Evolutionary conservation across 2,113 vertebrate genomes (phyloP).

Genomic region (Heterotis niloticus): DNA sequence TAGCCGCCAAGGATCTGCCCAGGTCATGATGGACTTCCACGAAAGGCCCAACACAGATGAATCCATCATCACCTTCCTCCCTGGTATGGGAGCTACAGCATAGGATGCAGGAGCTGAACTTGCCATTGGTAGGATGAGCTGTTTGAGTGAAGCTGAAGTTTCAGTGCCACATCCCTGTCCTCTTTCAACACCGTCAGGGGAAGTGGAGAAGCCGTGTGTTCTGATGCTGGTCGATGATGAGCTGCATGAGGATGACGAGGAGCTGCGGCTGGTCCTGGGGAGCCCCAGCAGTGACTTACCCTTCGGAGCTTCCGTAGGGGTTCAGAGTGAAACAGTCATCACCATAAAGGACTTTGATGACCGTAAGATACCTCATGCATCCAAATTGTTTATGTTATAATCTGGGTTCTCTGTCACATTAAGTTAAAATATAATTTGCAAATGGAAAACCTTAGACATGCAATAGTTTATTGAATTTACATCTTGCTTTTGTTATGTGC

Average conservation of each 20-base stretch:
- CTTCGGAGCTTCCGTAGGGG: slow-evolving; percentile 81
- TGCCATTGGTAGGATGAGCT: neutral
- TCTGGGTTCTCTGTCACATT: neutral
- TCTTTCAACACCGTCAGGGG: slow-evolving; percentile 64
- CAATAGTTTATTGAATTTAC: no score
- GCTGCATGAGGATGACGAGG: slow-evolving; percentile 80
- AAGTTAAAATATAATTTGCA: no score
- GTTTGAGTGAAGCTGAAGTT: neutral
- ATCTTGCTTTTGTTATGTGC: no score
- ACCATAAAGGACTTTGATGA: slow-evolving; percentile 82
- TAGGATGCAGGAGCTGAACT: neutral
- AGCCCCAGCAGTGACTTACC: slow-evolving; percentile 78
- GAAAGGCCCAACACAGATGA: slow-evolving; percentile 88
- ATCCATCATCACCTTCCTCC: slow-evolving; percentile 79
- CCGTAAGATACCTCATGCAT: slow-evolving; percentile 66
- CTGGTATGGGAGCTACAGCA: slow-evolving; percentile 64
- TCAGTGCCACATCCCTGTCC: neutral
- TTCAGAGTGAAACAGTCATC: slow-evolving; percentile 82
- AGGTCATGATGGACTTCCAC: slow-evolving; percentile 92
- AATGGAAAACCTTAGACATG: no score
- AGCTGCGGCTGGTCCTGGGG: slow-evolving; percentile 85
- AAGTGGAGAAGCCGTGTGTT: slow-evolving; percentile 79
- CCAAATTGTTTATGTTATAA: neutral
- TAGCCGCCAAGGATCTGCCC: slow-evolving; percentile 85
- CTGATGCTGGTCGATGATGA: slow-evolving; percentile 75